Base-by-base conservation (phyloP, 2,113 vertebrate genomes). In the Columba livia region DNA sequence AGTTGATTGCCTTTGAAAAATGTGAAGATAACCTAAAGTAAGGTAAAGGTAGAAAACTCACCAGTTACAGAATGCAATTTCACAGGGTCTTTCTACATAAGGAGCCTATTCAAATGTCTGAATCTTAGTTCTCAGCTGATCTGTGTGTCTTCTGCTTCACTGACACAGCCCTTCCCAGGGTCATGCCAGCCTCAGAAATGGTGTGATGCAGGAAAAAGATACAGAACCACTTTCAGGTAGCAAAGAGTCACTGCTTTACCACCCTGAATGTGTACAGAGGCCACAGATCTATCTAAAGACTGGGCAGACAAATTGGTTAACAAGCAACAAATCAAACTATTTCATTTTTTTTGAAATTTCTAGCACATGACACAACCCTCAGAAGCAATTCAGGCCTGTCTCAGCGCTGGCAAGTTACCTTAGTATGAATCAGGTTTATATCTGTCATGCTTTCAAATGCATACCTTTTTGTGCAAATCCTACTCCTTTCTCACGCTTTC, bases 401-500 rank as follows among this genome's bases (percentile, higher is more conserved):
- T 80, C 56, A 71, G 69, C 42, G 66, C 56, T 34, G 64, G 75
- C 42, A 86, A 86, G 48, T 47, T 89, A 92, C 60, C 64, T 89
- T 67, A 34, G 57, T 34, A 80, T 89, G 86, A 95, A 86, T 93
- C 94, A 95, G 72, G 64, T 81, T 90, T 51, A 84, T 60, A 81
- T 86, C 1, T 74, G 80, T 67, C 79, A 64, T 67, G 51, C 32
- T 93, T 90, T 85, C 82, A 77, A 78, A 74, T 74, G 64, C 94
- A 90, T 80, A 92, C 75, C 66, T 93, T 88, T 90, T 77, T 4
- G 11, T 70, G 51, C 25, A 90, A 94, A 90, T 90, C 94, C 94
- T 94, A 87, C 93, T 92, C 77, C 80, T 92, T 97, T 97, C 95
- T 93, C 91, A 96, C 5, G 12, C 89, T 89, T 67, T 38, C 80